Evolutionary conservation across 2,888 invertebrate genomes (phyloP), one percentile per base, ranked within the genome.

Genomic region (Platynereis dumerilii): DNA sequence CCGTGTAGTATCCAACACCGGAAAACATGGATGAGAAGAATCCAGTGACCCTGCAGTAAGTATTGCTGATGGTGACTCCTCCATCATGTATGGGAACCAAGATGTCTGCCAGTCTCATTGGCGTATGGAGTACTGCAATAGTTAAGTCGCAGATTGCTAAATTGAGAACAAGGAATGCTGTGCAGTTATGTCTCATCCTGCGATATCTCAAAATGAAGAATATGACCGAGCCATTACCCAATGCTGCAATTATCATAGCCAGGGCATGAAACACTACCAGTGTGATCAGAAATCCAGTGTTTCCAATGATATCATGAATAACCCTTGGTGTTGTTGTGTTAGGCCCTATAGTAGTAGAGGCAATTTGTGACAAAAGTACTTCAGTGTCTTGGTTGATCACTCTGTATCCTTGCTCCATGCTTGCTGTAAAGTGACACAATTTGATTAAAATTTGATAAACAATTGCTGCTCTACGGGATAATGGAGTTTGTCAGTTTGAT

Each of bases 81-180:
- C 59, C 60, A 28, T 34, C 53, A 45, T 57, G 44, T 15, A 64
- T 28, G 20, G 56, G 61, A 54, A 56, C 26, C 27, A 65, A 28
- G 12, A 71, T 54, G 27, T 71, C 69, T n/a, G 59, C 48, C 22
- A 69, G 39, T 17, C 61, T 27, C 53, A 69, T 48, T 1, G 71
- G 71, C 34, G 59, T 54, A 26, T 65, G 60, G 2, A 67, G 24
- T 28, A 52, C 48, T 12, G 65, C 39, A 7, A 53, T 64, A 3
- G 68, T 58, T 12, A 71, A 63, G 34, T 71, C 71, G 55, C 71
- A 69, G 29, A 64, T 55, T 5, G 71, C 69, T 12, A 71, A 60
- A 59, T 71, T 71, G 7, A 71, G 61, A 10, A 71, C 65, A 26
- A 71, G 64, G 34, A 39, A 64, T 39, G 67, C 65, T 2, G 71